Conservation (phyloP, 2,113 vertebrate species). For the Colaptes auratus region DNA sequence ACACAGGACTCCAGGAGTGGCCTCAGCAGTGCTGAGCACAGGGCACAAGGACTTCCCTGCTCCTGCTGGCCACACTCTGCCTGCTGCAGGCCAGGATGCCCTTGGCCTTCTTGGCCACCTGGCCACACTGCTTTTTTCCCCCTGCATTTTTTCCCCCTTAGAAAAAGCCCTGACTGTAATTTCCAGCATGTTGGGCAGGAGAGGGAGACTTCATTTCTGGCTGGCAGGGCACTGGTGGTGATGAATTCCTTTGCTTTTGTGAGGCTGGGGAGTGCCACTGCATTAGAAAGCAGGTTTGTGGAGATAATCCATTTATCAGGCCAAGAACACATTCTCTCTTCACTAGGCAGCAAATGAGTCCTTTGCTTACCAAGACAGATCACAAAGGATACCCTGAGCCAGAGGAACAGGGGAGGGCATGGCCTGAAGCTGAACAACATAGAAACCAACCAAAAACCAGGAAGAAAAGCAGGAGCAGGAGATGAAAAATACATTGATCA, state of each 20-base stretch:
- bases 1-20: too few relatives aligned
- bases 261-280: neutral
- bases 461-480: neutral
- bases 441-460: neutral
- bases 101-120: too few relatives aligned
- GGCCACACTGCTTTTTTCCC: too few relatives aligned
- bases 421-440: neutral
- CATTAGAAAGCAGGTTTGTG: neutral
- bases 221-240: neutral
- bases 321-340: neutral
- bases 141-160: neutral
- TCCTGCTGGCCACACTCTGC: too few relatives aligned
- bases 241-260: neutral
- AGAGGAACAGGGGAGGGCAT: neutral
- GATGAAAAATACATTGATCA: neutral
- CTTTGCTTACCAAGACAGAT: neutral
- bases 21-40: too few relatives aligned
- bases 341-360: neutral
- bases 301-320: conserved; percentile 45
- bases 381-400: neutral
- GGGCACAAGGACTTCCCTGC: too few relatives aligned
- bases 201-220: neutral
- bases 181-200: neutral
- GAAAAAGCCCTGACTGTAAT: neutral
- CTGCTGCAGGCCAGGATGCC: too few relatives aligned